These are phyloP conservation scores for Noctua comes DNA, from an alignment of 2,888 invertebrate species.

Conservation along the genomic window DNA sequence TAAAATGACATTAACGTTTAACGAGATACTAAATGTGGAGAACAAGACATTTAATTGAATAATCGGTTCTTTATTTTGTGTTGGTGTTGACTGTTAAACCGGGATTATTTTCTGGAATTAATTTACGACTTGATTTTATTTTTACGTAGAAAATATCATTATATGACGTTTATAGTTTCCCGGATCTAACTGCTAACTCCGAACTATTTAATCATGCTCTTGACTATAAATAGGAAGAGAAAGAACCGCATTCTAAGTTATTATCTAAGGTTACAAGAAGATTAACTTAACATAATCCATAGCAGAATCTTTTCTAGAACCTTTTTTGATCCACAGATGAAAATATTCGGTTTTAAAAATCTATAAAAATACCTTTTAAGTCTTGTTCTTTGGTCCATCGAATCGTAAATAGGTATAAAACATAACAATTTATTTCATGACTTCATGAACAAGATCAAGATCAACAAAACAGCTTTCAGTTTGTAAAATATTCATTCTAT, in stretches of 20 bases:
- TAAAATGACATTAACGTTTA: constrained; percentile 65
- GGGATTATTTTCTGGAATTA: constrained; percentile 38
- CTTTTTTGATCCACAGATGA: neutral
- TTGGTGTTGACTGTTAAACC: constrained; percentile 34
- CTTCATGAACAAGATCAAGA: constrained; percentile 23
- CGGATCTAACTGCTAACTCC: neutral
- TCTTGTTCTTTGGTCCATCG: neutral
- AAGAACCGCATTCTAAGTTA: no score
- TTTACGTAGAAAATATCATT: constrained; percentile 11
- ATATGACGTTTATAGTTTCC: constrained; percentile 20
- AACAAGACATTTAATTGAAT: constrained; percentile 62
- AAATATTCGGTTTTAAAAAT: neutral
- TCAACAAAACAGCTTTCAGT: constrained; percentile 12
- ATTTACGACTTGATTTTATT: constrained; percentile 38
- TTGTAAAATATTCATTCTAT: constrained; percentile 55
- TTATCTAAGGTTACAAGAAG: neutral
- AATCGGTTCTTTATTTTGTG: constrained; percentile 44
- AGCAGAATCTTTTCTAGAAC: neutral
- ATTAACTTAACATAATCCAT: neutral
- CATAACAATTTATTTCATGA: neutral
- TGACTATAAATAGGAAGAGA: neutral
- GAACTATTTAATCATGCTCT: neutral
- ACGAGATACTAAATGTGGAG: constrained; percentile 55
- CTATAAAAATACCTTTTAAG: neutral
- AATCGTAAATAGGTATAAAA: neutral